Percentiles rank a stretch among this genome's conserved stretches.
Evolutionary conservation across 2,888 invertebrate genomes (phyloP).

Genomic region (Meghimatium bilineatum): DNA sequence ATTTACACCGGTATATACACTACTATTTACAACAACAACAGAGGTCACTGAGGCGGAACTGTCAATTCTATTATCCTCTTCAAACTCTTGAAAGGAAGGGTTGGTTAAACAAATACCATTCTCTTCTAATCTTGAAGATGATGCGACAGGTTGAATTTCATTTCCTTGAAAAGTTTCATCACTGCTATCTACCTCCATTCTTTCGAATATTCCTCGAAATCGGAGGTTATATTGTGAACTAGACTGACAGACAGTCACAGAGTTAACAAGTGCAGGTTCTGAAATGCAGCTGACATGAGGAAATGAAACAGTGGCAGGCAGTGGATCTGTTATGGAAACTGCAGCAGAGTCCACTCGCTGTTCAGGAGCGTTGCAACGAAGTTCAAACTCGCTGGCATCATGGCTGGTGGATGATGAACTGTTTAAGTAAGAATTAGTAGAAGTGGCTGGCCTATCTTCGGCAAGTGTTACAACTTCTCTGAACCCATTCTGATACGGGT

Average conservation of each 20-base stretch:
- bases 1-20: conserved; percentile 49
- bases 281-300: conserved; percentile 27
- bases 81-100: background rate
- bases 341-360: background rate
- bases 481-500: conserved; percentile 44
- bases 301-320: conserved; percentile 21
- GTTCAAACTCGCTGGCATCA: conserved; percentile 7
- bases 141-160: conserved; percentile 33
- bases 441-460: conserved; percentile 52
- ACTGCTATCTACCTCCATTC: conserved; percentile 44
- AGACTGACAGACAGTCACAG: conserved; percentile 27
- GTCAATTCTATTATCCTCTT: conserved; percentile 40
- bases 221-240: conserved; percentile 23
- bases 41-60: conserved; percentile 39
- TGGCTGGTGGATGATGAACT: background rate
- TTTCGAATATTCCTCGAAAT: conserved; percentile 36
- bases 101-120: conserved; percentile 22
- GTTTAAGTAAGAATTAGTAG: conserved; percentile 47
- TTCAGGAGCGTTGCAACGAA: background rate
- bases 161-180: conserved; percentile 27
- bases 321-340: background rate
- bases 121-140: conserved; percentile 33
- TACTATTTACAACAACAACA: conserved; percentile 42
- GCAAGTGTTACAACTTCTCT: conserved; percentile 17
- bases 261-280: conserved; percentile 20